Percentiles rank a stretch among this genome's conserved stretches.
These are phyloP conservation scores for Lynx canadensis DNA, from an alignment of 2,113 vertebrate genomes.

Conservation along the genomic window DNA sequence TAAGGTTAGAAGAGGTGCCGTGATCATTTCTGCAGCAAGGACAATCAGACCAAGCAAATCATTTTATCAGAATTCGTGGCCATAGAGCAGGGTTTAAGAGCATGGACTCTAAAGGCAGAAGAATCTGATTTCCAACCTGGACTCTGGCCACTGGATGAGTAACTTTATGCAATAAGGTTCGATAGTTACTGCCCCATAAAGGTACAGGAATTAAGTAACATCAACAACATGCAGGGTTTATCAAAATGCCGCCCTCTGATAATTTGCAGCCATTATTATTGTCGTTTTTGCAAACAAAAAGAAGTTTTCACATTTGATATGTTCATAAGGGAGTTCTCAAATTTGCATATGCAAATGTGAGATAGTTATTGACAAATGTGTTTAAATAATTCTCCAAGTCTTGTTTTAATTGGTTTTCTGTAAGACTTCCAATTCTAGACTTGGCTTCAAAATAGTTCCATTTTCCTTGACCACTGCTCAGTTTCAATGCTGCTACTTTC, in stretches of 20 bases:
- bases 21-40: neutral
- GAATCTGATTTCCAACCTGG: slow-evolving; percentile 27
- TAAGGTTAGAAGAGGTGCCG: neutral
- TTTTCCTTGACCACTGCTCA: slow-evolving; percentile 24
- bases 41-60: neutral
- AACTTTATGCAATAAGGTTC: neutral
- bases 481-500: neutral
- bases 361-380: slow-evolving; percentile 50
- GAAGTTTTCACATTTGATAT: neutral
- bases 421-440: slow-evolving; percentile 44
- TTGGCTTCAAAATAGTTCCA: slow-evolving; percentile 21
- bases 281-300: slow-evolving; percentile 53
- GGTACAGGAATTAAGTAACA: neutral
- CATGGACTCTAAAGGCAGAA: neutral
- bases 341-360: slow-evolving; percentile 46
- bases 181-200: neutral
- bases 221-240: neutral
- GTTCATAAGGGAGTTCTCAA: slow-evolving; percentile 26
- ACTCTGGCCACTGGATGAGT: neutral
- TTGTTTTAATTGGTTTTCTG: slow-evolving; percentile 48
- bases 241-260: neutral
- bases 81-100: neutral
- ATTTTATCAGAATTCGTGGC: neutral
- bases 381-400: slow-evolving; percentile 51
- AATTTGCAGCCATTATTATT: neutral